Base-by-base conservation (phyloP, 2,888 invertebrate genomes). In the Pogonocherus hispidulus region DNA sequence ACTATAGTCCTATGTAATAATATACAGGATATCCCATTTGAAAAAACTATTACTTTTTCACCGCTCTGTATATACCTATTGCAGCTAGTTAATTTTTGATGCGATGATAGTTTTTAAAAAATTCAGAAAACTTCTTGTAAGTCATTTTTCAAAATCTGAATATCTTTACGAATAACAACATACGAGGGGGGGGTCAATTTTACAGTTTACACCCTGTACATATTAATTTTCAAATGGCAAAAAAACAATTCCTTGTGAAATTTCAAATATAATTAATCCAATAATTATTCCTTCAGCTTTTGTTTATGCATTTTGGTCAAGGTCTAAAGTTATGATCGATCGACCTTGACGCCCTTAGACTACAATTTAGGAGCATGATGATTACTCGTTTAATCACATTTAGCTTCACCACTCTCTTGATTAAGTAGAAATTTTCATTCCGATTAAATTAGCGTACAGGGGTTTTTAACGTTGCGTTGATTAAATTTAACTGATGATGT, bases 361-460 rank as follows among this genome's bases (percentile, higher is more conserved):
- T 59, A 59, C 47, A 9, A 59, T 47, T 59, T 47, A 44, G 47
- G 18, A 27, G 18, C 59, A 27, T 47, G 59, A 59, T 59, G 47
- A 47, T 46, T 59, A 59, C 47, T 19, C 27, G 41, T 59, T 59
- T 59, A 59, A 59, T 59, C 59, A 59, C 59, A 59, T 59, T 59
- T 20, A 59, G 41, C 47, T 59, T 32, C 66, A 52, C 46, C 44
- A 46, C 54, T 46, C 35, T 55, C 63, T 46, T 55, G 63, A 63
- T 63, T 63, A 54, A 63, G 63, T 51, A 51, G 62, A 37, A 22
- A 63, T 63, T 63, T 27, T 63, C 37, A 63, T 63, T 63, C 35
- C 35, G 55, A 37, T 32, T 32, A 46, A 55, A 63, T 63, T 54
- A 47, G 54, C 20, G 47, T 14, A 54, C 46, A 63, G 19, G 18